A percentile compares a stretch with the other conserved stretches of the same genome.
Conservation (phyloP, 2,113 vertebrate genomes). For the Tautogolabrus adspersus region DNA sequence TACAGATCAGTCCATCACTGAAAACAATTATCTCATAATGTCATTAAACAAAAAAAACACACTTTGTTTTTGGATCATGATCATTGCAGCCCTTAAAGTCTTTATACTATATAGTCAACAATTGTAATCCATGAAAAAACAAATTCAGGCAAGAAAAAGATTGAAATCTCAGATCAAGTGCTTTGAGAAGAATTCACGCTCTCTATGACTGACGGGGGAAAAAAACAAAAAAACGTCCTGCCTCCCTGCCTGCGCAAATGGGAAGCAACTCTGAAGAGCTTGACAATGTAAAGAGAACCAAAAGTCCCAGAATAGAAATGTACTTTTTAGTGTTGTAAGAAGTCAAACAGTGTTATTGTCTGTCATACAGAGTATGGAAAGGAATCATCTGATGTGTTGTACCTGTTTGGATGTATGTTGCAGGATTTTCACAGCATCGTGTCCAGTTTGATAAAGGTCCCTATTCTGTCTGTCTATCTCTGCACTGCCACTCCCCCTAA, state of each 20-base stretch:
- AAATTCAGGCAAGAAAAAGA: neutral
- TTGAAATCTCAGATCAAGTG: slow-evolving; percentile 9
- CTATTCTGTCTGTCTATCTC: slow-evolving; percentile 70
- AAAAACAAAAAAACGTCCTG: slow-evolving; percentile 11
- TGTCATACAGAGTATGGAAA: slow-evolving; percentile 60
- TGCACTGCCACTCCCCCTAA: slow-evolving; percentile 64
- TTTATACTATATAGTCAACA: neutral
- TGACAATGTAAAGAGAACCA: slow-evolving; percentile 47
- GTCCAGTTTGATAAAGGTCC: slow-evolving; percentile 50
- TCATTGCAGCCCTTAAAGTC: slow-evolving; percentile 2
- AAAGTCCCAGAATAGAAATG: slow-evolving; percentile 52
- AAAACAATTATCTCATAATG: too few relatives aligned
- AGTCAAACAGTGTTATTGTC: slow-evolving; percentile 67
- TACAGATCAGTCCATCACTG: too few relatives aligned
- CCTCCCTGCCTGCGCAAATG: slow-evolving; percentile 25
- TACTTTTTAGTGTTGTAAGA: slow-evolving; percentile 42
- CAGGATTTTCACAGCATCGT: slow-evolving; percentile 55
- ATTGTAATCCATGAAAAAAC: neutral
- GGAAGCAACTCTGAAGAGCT: slow-evolving; percentile 52
- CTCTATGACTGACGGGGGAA: neutral
- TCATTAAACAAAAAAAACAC: too few relatives aligned
- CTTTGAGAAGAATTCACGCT: slow-evolving; percentile 32
- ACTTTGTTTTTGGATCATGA: too few relatives aligned
- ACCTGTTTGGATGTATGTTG: slow-evolving; percentile 47
- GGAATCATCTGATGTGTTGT: slow-evolving; percentile 44